Percentiles rank a stretch among this genome's conserved stretches.
Evolutionary conservation across 2,797 vertebrate genomes (phyloP).

Genomic region (Pantherophis vulpinus): DNA sequence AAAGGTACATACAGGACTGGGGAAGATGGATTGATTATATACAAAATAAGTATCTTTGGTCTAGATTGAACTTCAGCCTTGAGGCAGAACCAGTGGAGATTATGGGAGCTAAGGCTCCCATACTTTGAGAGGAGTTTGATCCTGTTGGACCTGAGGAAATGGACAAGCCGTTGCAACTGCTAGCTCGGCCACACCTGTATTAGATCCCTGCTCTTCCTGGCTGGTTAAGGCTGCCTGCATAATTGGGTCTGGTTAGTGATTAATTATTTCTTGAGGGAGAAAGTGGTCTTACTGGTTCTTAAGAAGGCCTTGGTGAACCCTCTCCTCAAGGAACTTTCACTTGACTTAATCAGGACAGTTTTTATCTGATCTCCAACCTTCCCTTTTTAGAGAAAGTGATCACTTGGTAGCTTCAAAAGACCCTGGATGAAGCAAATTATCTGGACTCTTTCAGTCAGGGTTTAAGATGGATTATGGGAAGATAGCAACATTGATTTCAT

Average conservation of each 20-base stretch:
- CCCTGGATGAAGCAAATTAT: background rate
- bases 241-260: background rate
- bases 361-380: background rate
- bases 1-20: too few relatives aligned
- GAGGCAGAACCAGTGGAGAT: background rate
- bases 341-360: background rate
- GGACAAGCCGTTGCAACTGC: background rate
- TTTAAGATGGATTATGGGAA: background rate
- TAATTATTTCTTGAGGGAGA: background rate
- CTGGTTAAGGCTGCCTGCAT: background rate
- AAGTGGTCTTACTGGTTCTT: background rate
- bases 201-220: background rate
- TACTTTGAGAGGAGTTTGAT: background rate
- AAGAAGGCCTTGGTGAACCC: background rate
- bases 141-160: background rate
- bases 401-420: background rate
- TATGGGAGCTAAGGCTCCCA: background rate
- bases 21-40: too few relatives aligned
- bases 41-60: too few relatives aligned
- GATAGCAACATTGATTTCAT: background rate
- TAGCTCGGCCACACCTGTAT: background rate
- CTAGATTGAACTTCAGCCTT: background rate
- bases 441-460: background rate
- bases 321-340: background rate
- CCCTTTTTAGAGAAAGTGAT: background rate